phyloP scores from a whole-genome alignment of 2,888 invertebrate genomes.

The Chouioia cunea region DNA sequence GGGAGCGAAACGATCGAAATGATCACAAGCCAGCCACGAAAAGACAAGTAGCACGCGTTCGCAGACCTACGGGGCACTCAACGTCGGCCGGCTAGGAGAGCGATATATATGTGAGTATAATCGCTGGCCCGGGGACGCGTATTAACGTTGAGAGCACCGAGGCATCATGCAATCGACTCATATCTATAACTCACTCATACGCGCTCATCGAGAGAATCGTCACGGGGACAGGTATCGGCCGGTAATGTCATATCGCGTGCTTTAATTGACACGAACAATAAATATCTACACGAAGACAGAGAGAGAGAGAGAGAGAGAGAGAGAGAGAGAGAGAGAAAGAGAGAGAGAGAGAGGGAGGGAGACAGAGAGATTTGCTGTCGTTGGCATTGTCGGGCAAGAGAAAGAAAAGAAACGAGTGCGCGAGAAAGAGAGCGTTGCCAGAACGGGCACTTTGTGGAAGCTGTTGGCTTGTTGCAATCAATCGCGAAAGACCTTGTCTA shows the following conservation, averaged over 20 bases:
- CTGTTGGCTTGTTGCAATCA: no score
- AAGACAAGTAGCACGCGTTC: no score
- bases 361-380: not conserved
- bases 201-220: slow-evolving; percentile 17
- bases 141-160: slow-evolving; percentile 59
- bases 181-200: slow-evolving; percentile 1
- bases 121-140: slow-evolving; percentile 64
- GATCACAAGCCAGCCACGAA: no score
- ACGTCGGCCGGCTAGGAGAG: slow-evolving; percentile 64
- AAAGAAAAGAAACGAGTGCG: no score
- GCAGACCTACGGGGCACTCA: slow-evolving; percentile 50
- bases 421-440: no score
- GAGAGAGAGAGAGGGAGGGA: no score
- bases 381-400: no score
- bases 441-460: no score
- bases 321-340: not conserved
- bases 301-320: not conserved
- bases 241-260: slow-evolving; percentile 49
- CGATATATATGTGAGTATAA: slow-evolving; percentile 56
- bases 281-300: slow-evolving; percentile 12
- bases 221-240: slow-evolving; percentile 49
- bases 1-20: no score
- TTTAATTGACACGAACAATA: slow-evolving; percentile 65
- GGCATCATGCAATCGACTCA: slow-evolving; percentile 3
- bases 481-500: no score